Conservation (phyloP, 2,888 invertebrate species). For the Masnerella sp. region DNA sequence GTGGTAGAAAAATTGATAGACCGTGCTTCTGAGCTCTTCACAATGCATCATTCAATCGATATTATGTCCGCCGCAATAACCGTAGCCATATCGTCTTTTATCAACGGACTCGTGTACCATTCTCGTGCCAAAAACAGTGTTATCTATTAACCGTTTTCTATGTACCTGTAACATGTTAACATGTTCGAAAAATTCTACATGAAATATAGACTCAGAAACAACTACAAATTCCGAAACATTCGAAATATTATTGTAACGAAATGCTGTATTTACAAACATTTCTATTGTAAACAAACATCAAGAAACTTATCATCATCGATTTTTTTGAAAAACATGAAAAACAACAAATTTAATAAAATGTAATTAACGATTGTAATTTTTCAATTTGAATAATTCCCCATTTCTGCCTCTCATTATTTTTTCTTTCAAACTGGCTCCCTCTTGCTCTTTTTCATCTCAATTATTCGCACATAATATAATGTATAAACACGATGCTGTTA, state of each 20-base stretch:
- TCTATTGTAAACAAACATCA: too few relatives aligned
- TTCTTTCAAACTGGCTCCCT: conserved; percentile 10
- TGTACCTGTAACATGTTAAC: conserved; percentile 40
- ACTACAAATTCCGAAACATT: too few relatives aligned
- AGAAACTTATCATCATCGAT: too few relatives aligned
- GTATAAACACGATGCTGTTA: conserved; percentile 20
- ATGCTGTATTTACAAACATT: too few relatives aligned
- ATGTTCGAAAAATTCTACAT: too few relatives aligned
- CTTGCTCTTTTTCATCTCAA: conserved; percentile 25
- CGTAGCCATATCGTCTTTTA: conserved; percentile 45
- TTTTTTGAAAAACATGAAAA: too few relatives aligned
- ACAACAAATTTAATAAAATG: too few relatives aligned
- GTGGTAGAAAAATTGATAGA: conserved; percentile 39
- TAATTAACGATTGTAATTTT: too few relatives aligned
- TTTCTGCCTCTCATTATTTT: too few relatives aligned
- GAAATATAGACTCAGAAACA: too few relatives aligned
- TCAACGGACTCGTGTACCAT: conserved; percentile 30
- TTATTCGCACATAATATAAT: conserved; percentile 44
- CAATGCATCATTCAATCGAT: conserved; percentile 55
- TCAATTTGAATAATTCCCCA: too few relatives aligned
- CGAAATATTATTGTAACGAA: too few relatives aligned
- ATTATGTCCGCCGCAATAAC: conserved; percentile 46
- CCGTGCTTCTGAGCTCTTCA: conserved; percentile 25
- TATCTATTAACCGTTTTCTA: conserved; percentile 52
- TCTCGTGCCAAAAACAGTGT: conserved; percentile 48